Evolutionary conservation across 2,113 vertebrate genomes (phyloP), one percentile per base, ranked within the genome.

Genomic region (Ciconia stormi): DNA sequence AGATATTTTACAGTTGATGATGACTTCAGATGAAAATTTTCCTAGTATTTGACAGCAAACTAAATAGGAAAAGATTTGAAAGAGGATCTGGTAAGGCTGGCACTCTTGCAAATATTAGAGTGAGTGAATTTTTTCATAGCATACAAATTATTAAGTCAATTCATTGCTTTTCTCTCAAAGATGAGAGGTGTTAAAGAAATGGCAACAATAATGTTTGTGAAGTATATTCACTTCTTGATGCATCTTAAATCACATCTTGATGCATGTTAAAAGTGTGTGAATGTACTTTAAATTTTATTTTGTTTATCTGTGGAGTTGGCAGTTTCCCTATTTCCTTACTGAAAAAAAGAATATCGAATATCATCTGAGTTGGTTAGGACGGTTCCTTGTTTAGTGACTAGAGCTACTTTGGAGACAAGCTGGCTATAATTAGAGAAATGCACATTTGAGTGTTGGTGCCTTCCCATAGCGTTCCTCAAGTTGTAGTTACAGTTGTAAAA

Each of bases 141-240:
- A 14, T 26, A 40, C 27, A 38, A 42, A 55, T 65, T 44, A 61
- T 5, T 17, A 38, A 53, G 25, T 86, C 26, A 16, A 15, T 76
- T 79, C 65, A 17, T 53, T 89, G 4, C 19, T 95, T 73, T 56
- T 78, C 22, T 89, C 42, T 82, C 40, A 21, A 66, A 74, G 21
- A 52, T 69, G 44, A 59, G 67, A 22, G 15, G 13, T 47, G n/a
- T 82, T 95, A 50, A 82, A 74, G 34, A 58, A 85, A 42, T 76
- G 7, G 15, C n/a, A 71, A 15, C 26, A 62, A 4, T 38, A 26
- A 47, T 73, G 47, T 87, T 94, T 92, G 30, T 73, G 30, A 81
- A 77, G 25, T 52, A 11, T 25, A 27, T 62, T 85, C 15, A 4
- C 1, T 17, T 81, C 13, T 29, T 0, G 0, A 27, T 38, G 5